A percentile compares a stretch with the other conserved stretches of the same genome.
These are phyloP conservation scores for Coenonympha glycerion DNA, from an alignment of 2,888 invertebrate species.

Conservation along the genomic window DNA sequence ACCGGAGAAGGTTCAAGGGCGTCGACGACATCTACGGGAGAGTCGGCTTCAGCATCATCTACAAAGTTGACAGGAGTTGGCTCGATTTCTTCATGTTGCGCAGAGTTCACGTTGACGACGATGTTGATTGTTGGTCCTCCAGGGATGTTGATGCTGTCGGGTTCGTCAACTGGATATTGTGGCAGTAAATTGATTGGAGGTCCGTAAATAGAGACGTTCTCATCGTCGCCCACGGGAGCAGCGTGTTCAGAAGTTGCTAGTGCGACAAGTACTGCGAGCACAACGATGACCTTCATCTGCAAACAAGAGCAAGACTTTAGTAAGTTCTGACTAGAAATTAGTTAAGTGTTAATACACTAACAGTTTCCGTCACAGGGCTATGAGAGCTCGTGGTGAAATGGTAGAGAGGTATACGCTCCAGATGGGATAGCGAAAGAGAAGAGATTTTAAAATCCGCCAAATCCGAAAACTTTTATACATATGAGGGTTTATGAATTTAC, in stretches of 20 bases:
- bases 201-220: not conserved
- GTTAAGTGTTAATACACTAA: too few species aligned
- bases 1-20: not conserved
- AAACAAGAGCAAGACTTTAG: too few species aligned
- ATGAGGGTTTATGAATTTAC: too few species aligned
- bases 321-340: too few species aligned
- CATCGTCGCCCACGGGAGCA: not conserved
- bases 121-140: not conserved
- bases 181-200: not conserved
- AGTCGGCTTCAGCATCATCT: too few species aligned
- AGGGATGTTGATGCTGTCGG: not conserved
- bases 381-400: too few species aligned
- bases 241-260: not conserved
- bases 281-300: not conserved
- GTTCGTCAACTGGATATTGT: not conserved
- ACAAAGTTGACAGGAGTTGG: not conserved
- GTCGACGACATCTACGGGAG: too few species aligned
- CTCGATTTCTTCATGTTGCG: not conserved
- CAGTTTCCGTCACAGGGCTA: too few species aligned
- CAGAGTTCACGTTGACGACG: not conserved
- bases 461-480: too few species aligned
- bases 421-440: too few species aligned
- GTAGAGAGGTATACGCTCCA: too few species aligned
- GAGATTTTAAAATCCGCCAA: too few species aligned
- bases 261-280: not conserved